These are phyloP conservation scores for Barbus barbus DNA, from an alignment of 2,113 vertebrate species.

Conservation along the genomic window DNA sequence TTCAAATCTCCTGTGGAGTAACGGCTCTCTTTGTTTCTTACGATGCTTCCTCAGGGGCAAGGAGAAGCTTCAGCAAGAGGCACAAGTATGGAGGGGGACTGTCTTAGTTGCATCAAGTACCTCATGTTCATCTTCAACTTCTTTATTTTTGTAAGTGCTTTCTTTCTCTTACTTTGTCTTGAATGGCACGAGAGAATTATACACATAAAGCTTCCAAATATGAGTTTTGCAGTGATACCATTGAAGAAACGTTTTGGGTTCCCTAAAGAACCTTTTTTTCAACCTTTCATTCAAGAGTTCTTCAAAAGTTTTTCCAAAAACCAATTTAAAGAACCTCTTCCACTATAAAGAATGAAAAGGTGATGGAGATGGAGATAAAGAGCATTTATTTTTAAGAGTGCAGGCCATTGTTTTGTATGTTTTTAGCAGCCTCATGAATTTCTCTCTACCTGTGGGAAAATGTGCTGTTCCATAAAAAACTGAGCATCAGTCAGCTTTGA, in stretches of 20 bases:
- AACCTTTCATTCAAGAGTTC: too few species aligned
- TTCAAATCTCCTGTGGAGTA: constrained; percentile 69
- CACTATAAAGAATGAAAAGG: too few species aligned
- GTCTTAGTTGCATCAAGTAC: constrained; percentile 91
- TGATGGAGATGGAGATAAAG: too few species aligned
- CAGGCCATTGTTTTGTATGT: not conserved
- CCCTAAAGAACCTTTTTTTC: too few species aligned
- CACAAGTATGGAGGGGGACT: constrained; percentile 87
- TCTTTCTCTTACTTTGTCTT: too few species aligned
- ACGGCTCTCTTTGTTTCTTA: constrained; percentile 50
- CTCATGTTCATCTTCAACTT: constrained; percentile 97
- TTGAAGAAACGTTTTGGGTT: too few species aligned
- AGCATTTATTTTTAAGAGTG: too few species aligned
- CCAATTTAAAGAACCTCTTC: too few species aligned
- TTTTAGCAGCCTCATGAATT: constrained; percentile 22
- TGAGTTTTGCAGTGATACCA: too few species aligned
- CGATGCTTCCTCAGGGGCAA: constrained; percentile 69
- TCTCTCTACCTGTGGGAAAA: constrained; percentile 4
- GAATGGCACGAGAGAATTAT: too few species aligned
- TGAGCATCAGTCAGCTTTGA: not conserved
- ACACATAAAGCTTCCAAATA: too few species aligned
- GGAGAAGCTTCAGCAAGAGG: constrained; percentile 57
- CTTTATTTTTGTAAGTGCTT: constrained; percentile 75
- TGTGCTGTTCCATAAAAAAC: not conserved
- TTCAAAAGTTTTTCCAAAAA: too few species aligned